Conservation (phyloP, 2,797 vertebrate genomes). For the Scomberomorus guttatus region DNA sequence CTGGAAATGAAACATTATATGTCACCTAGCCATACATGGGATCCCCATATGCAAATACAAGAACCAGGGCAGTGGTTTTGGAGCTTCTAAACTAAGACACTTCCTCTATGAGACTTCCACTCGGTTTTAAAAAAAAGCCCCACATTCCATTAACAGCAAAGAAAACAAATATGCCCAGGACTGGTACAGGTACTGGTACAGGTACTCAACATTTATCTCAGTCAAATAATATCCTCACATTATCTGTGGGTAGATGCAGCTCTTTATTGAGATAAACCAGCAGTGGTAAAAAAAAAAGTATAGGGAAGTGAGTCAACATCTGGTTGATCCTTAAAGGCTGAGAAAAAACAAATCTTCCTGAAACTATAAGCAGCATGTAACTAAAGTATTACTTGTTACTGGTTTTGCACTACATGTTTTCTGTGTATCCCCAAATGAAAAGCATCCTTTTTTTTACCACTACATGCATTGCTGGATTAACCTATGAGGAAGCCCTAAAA, state of each 20-base stretch:
- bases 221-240: not conserved
- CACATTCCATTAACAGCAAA: not conserved
- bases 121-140: slow-evolving; percentile 32
- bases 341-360: not conserved
- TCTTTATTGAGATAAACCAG: not conserved
- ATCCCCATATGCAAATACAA: slow-evolving; percentile 62
- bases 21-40: slow-evolving; percentile 1
- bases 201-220: not conserved
- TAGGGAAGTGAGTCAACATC: slow-evolving; percentile 36
- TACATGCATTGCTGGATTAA: not conserved
- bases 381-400: not conserved
- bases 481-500: not conserved
- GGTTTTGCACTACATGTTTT: not conserved
- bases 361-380: no score
- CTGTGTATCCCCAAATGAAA: not conserved
- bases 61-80: slow-evolving; percentile 47
- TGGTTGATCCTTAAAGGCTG: not conserved
- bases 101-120: slow-evolving; percentile 64
- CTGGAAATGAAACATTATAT: slow-evolving; percentile 21
- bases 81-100: slow-evolving; percentile 34
- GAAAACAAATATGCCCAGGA: not conserved
- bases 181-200: no score
- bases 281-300: not conserved
- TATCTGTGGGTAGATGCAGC: not conserved
- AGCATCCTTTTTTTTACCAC: not conserved